These are phyloP conservation scores for Pavo muticus DNA, from an alignment of 2,113 vertebrate species.

Conservation along the genomic window DNA sequence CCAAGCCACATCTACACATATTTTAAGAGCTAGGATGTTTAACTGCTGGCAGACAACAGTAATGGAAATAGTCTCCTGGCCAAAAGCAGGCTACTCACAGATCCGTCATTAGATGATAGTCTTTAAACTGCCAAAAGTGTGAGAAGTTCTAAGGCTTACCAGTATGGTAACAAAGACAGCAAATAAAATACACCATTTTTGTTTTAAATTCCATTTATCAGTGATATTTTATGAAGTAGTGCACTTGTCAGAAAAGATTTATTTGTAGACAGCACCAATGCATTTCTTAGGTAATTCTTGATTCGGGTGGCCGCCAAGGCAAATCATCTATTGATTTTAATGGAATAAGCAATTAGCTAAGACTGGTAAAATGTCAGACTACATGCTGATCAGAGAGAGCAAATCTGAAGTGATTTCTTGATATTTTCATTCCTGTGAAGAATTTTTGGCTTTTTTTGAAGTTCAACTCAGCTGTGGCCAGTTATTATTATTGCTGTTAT, in stretches of 20 bases:
- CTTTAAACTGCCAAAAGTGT: background rate
- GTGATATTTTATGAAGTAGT: background rate
- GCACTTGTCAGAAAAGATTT: background rate
- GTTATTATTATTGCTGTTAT: background rate
- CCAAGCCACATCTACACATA: background rate
- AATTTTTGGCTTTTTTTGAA: background rate
- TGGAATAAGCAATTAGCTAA: conserved; percentile 13
- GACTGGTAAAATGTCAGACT: background rate
- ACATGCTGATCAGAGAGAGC: background rate
- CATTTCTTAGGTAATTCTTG: background rate
- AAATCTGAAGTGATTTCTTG: conserved; percentile 23
- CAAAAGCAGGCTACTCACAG: background rate
- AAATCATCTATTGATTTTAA: conserved; percentile 13
- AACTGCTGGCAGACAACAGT: background rate
- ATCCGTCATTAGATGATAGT: background rate
- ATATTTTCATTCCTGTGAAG: conserved; percentile 24
- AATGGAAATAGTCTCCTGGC: background rate
- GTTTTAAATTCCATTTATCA: background rate
- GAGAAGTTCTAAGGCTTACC: background rate
- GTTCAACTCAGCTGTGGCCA: background rate
- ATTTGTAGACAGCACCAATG: background rate
- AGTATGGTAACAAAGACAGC: background rate
- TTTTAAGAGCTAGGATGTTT: background rate
- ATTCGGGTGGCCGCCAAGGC: background rate
- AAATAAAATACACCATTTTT: background rate